A percentile compares a stretch with the other conserved stretches of the same genome.
Evolutionary conservation across 92 coral and sea anemone species (phyloP).

Genomic region (Paramuricea clavata): DNA sequence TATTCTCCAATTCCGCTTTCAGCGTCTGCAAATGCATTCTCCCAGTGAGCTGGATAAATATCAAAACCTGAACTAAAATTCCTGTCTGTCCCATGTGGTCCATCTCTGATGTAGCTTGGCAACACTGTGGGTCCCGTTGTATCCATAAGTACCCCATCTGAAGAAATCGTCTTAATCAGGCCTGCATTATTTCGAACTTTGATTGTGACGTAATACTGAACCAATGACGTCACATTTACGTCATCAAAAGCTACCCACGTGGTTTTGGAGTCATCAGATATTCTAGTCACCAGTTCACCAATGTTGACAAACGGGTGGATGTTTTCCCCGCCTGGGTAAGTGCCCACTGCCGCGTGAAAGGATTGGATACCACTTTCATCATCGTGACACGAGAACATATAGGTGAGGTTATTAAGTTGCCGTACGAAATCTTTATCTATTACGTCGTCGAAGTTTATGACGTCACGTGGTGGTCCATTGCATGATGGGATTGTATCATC

Average conservation of each 20-base stretch:
- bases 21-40: slow-evolving; percentile 89
- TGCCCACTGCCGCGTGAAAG: slow-evolving; percentile 83
- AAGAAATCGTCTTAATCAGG: slow-evolving; percentile 68
- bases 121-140: slow-evolving; percentile 85
- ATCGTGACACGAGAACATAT: slow-evolving; percentile 81
- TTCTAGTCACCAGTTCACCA: slow-evolving; percentile 16
- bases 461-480: slow-evolving; percentile 71
- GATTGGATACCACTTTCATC: slow-evolving; percentile 77
- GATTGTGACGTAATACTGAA: slow-evolving; percentile 88
- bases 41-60: slow-evolving; percentile 91
- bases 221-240: slow-evolving; percentile 68
- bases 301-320: slow-evolving; percentile 58
- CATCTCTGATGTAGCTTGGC: slow-evolving; percentile 83
- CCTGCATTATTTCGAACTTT: slow-evolving; percentile 85
- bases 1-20: slow-evolving; percentile 91
- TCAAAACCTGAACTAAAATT: slow-evolving; percentile 81
- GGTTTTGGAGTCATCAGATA: slow-evolving; percentile 57
- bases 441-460: slow-evolving; percentile 55
- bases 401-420: slow-evolving; percentile 74
- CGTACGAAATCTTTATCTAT: slow-evolving; percentile 84
- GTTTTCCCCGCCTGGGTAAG: slow-evolving; percentile 84
- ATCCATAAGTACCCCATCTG: slow-evolving; percentile 93
- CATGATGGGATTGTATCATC: slow-evolving; percentile 83
- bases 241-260: slow-evolving; percentile 59
- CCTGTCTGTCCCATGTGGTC: slow-evolving; percentile 74